phyloP scores from a whole-genome alignment of 1,140 invertebrate species.

The Musca vetustissima region DNA sequence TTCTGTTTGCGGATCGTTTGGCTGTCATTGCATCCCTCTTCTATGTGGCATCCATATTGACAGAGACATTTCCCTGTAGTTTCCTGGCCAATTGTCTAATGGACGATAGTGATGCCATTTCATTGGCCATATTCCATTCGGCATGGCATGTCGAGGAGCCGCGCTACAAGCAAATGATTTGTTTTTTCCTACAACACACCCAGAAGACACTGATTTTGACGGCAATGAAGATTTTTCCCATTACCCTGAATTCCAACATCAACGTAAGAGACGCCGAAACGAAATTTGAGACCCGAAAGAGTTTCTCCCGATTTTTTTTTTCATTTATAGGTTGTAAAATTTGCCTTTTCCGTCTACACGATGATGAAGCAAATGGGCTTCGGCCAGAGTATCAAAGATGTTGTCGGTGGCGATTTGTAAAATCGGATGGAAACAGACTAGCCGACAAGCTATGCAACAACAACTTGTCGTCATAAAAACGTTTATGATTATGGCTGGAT shows the following conservation, averaged over 20 bases:
- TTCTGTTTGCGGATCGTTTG: conserved; percentile 36
- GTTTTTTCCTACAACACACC: conserved; percentile 35
- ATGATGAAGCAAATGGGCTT: conserved; percentile 36
- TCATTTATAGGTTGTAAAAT: conserved; percentile 36
- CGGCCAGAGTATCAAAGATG: conserved; percentile 1
- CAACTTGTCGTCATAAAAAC: no score
- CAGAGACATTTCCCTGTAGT: conserved; percentile 38
- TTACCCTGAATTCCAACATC: conserved; percentile 36
- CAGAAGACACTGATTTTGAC: conserved; percentile 34
- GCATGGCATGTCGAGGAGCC: conserved; percentile 32
- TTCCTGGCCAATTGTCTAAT: conserved; percentile 36
- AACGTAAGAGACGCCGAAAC: conserved; percentile 29
- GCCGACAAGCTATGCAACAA: no score
- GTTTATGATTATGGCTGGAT: no score
- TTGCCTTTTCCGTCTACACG: conserved; percentile 39
- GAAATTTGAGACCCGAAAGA: no score
- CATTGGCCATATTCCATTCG: conserved; percentile 36
- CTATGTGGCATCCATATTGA: conserved; percentile 33
- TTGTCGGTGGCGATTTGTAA: not conserved
- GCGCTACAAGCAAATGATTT: conserved; percentile 32
- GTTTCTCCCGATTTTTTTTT: not conserved
- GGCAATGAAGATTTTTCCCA: conserved; percentile 38
- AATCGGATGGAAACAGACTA: no score
- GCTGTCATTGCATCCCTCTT: conserved; percentile 33
- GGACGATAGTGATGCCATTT: conserved; percentile 33